Evolutionary conservation across 2,888 invertebrate species (phyloP).

Genomic region (Axea sp.): DNA sequence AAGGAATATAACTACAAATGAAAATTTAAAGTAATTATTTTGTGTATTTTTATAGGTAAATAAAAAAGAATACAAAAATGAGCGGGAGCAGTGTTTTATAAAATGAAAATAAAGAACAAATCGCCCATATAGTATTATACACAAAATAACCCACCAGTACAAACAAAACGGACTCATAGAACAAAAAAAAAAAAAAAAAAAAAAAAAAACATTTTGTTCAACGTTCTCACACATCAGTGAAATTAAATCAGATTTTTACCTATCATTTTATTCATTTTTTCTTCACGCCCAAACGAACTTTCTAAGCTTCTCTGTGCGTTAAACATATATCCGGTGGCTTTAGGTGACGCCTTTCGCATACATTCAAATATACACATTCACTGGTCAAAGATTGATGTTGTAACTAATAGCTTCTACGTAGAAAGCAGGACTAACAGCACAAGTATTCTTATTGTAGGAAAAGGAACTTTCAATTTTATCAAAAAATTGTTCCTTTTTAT

Average conservation of each 20-base stretch:
- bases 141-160: too few species aligned
- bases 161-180: too few species aligned
- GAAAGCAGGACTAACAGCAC: conserved; percentile 50
- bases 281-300: conserved; percentile 53
- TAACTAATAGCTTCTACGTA: conserved; percentile 45
- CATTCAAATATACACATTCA: conserved; percentile 52
- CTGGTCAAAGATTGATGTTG: conserved; percentile 56
- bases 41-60: too few species aligned
- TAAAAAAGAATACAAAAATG: too few species aligned
- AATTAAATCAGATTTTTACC: conserved; percentile 26
- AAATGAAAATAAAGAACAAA: too few species aligned
- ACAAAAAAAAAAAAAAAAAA: too few species aligned
- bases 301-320: conserved; percentile 52
- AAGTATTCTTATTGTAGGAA: conserved; percentile 16
- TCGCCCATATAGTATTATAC: too few species aligned
- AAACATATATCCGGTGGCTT: conserved; percentile 55
- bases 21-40: too few species aligned
- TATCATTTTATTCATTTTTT: conserved; percentile 19
- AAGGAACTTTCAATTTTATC: conserved; percentile 39
- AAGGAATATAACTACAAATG: too few species aligned
- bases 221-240: conserved; percentile 25
- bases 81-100: too few species aligned
- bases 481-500: conserved; percentile 12
- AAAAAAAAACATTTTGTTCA: too few species aligned
- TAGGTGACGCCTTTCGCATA: conserved; percentile 55